These are phyloP conservation scores for Atherix ibis DNA, from an alignment of 2,888 invertebrate genomes.

Conservation along the genomic window DNA sequence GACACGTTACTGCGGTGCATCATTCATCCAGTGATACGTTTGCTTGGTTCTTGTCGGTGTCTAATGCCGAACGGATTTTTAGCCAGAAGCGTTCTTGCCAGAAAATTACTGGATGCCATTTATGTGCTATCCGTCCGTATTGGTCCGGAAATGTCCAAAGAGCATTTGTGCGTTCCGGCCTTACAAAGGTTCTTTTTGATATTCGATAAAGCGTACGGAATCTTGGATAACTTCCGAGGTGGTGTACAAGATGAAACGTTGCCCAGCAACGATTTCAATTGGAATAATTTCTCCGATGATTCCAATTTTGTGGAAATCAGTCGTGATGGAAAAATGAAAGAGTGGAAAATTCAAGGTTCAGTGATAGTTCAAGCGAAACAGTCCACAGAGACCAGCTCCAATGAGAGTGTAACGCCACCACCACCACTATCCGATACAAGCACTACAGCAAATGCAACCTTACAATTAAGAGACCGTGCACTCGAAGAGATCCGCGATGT, in stretches of 20 bases:
- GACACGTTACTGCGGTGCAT: slow-evolving; percentile 74
- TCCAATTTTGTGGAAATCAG: slow-evolving; percentile 39
- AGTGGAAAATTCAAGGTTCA: slow-evolving; percentile 39
- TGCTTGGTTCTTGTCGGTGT: slow-evolving; percentile 63
- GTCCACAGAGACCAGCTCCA: slow-evolving; percentile 21
- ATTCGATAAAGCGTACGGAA: slow-evolving; percentile 50
- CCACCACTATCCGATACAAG: slow-evolving; percentile 10
- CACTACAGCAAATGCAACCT: too few relatives aligned
- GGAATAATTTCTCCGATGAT: slow-evolving; percentile 17
- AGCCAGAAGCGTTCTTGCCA: slow-evolving; percentile 58
- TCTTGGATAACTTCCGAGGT: slow-evolving; percentile 20
- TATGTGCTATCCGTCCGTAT: slow-evolving; percentile 63
- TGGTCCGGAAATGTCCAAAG: slow-evolving; percentile 61
- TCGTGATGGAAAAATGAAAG: slow-evolving; percentile 42
- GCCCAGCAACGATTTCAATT: slow-evolving; percentile 15
- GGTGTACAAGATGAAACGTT: background rate
- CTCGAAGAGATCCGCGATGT: slow-evolving; percentile 66
- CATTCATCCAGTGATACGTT: slow-evolving; percentile 62
- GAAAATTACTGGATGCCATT: slow-evolving; percentile 67
- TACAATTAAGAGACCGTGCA: slow-evolving; percentile 31
- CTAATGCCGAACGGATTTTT: slow-evolving; percentile 66
- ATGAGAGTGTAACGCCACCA: slow-evolving; percentile 46
- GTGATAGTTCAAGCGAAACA: slow-evolving; percentile 2
- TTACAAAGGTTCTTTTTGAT: slow-evolving; percentile 61
- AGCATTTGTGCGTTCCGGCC: slow-evolving; percentile 54